These are phyloP conservation scores for Sogatella furcifera DNA, from an alignment of 1,140 invertebrate species.

Conservation along the genomic window DNA sequence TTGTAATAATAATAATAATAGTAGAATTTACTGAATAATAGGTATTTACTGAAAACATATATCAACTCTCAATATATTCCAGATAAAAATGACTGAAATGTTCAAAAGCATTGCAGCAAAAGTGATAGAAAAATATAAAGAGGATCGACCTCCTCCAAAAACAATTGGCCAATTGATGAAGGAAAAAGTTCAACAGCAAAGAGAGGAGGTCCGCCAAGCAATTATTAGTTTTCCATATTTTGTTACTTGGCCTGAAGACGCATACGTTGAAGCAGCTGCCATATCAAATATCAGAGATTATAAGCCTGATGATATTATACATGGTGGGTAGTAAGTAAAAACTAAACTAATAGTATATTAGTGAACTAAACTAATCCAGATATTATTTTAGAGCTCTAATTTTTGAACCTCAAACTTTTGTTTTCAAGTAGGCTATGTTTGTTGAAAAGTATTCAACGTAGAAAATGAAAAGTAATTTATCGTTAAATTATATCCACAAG, in stretches of 20 bases:
- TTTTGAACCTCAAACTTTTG: too few species aligned
- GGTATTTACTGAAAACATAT: too few species aligned
- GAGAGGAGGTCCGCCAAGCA: neutral
- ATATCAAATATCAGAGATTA: neutral
- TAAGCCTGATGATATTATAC: neutral
- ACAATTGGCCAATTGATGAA: neutral
- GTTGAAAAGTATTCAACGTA: too few species aligned
- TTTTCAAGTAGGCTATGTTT: too few species aligned
- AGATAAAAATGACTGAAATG: neutral
- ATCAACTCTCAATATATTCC: too few species aligned
- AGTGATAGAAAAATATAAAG: neutral
- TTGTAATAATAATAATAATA: too few species aligned
- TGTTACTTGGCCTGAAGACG: neutral
- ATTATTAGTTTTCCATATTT: neutral
- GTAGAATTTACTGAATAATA: too few species aligned
- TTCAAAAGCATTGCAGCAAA: neutral
- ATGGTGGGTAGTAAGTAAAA: neutral
- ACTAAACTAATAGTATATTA: too few species aligned
- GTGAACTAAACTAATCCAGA: too few species aligned
- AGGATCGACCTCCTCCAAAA: neutral
- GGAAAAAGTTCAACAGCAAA: neutral
- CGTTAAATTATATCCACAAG: too few species aligned
- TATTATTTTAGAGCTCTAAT: too few species aligned
- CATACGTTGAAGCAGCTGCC: neutral
- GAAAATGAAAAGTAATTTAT: too few species aligned